These are phyloP conservation scores for Scopus umbretta DNA, from an alignment of 2,113 vertebrate species.

Conservation along the genomic window DNA sequence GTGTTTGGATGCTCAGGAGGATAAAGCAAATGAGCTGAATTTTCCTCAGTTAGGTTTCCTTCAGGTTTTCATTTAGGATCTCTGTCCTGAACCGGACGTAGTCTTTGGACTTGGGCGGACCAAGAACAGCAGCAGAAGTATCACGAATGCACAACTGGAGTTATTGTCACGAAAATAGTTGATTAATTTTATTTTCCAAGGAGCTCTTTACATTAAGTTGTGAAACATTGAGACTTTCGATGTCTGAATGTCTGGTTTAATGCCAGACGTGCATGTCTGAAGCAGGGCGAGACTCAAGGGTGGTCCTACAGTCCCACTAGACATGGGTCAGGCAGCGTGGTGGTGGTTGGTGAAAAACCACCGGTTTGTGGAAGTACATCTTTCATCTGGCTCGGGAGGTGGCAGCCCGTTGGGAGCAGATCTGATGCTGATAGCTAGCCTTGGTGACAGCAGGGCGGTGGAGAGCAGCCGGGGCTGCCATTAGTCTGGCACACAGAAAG, in stretches of 20 bases:
- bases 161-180: background rate
- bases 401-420: background rate
- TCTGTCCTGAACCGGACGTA: background rate
- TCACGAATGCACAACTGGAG: background rate
- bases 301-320: background rate
- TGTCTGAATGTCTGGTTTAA: background rate
- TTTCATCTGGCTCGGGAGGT: background rate
- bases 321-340: background rate
- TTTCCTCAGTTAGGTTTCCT: background rate
- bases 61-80: background rate
- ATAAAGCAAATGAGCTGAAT: background rate
- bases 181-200: background rate
- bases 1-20: background rate
- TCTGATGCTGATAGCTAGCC: background rate
- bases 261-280: fast-evolving
- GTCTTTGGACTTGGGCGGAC: background rate
- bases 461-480: background rate
- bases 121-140: background rate
- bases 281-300: background rate
- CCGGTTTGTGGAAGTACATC: background rate
- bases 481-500: background rate
- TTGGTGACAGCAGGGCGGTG: background rate
- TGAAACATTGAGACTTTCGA: background rate
- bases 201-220: background rate
- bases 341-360: background rate